Conservation (phyloP, 2,888 invertebrate species). For the Arge pagana region DNA sequence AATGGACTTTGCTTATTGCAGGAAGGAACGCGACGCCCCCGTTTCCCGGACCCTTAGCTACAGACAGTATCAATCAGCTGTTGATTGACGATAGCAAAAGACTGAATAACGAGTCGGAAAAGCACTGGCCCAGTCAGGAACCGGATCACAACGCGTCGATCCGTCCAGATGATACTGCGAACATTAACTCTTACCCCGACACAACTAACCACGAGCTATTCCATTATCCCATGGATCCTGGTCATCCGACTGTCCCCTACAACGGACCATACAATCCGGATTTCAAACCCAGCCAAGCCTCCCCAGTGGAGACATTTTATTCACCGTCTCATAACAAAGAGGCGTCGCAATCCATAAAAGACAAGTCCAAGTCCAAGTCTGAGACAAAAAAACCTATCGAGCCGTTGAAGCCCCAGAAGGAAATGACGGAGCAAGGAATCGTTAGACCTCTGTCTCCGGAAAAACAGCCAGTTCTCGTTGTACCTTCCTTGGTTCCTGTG, state of each 20-base stretch:
- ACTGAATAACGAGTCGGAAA: conserved; percentile 2
- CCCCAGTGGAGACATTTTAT: conserved; percentile 47
- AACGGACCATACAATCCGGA: conserved; percentile 59
- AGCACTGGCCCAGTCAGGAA: conserved; percentile 2
- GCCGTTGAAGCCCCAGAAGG: conserved; percentile 44
- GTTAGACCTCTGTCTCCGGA: no score
- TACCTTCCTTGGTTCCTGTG: no score
- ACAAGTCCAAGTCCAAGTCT: conserved; percentile 46
- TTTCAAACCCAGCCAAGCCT: conserved; percentile 48
- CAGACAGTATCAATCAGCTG: conserved; percentile 36
- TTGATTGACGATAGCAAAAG: conserved; percentile 37
- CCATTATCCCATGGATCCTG: conserved; percentile 54
- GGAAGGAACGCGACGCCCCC: conserved; percentile 50
- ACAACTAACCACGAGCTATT: conserved; percentile 29
- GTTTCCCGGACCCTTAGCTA: conserved; percentile 45
- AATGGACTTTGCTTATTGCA: conserved; percentile 51
- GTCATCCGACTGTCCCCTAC: conserved; percentile 51
- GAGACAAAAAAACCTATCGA: conserved; percentile 52
- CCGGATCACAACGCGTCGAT: conserved; percentile 4
- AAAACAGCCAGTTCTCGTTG: no score
- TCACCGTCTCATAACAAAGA: neutral
- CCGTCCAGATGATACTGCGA: conserved; percentile 4
- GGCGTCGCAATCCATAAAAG: conserved; percentile 36
- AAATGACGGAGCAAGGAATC: conserved; percentile 38
- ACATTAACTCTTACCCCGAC: conserved; percentile 15